Evolutionary conservation across 30 jellyfish, hydroid and myxozoan species (phyloP).

Genomic region (Clytia hemisphaerica): DNA sequence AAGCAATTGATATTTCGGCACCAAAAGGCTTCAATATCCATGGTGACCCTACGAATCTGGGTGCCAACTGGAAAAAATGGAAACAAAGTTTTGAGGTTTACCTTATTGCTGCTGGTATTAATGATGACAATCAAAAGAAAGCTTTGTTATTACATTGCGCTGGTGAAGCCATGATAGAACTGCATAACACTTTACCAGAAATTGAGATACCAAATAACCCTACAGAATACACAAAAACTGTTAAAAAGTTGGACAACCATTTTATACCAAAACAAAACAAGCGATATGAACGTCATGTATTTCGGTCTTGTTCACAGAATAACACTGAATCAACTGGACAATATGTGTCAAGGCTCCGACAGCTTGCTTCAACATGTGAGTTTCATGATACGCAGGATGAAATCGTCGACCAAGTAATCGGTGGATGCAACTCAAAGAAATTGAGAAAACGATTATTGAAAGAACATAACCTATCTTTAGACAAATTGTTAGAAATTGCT

Average conservation of each 20-base stretch:
- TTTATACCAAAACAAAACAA: slow-evolving; percentile 26
- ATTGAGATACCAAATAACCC: too few relatives aligned
- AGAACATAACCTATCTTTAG: slow-evolving; percentile 32
- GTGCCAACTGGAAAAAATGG: slow-evolving; percentile 55
- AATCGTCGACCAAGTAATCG: slow-evolving; percentile 41
- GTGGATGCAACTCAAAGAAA: slow-evolving; percentile 34
- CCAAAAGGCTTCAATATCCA: slow-evolving; percentile 29
- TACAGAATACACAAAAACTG: not conserved
- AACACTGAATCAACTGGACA: slow-evolving; percentile 41
- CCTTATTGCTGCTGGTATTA: slow-evolving; percentile 33
- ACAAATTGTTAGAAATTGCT: slow-evolving; percentile 17
- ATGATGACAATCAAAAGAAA: slow-evolving; percentile 31
- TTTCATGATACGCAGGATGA: slow-evolving; percentile 35
- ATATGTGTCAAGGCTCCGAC: slow-evolving; percentile 40
- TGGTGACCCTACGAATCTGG: slow-evolving; percentile 51
- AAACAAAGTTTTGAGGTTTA: slow-evolving; percentile 37
- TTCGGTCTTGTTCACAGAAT: slow-evolving; percentile 26
- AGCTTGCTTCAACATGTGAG: slow-evolving; percentile 52
- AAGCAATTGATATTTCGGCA: slow-evolving; percentile 16
- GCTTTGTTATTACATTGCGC: slow-evolving; percentile 52
- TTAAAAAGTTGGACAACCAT: slow-evolving; percentile 1
- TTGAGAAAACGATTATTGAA: slow-evolving; percentile 32
- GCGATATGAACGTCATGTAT: slow-evolving; percentile 25
- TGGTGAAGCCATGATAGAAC: slow-evolving; percentile 26
- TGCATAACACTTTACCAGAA: slow-evolving; percentile 24